Conservation (phyloP, 2,113 vertebrate species). For the Regulus satrapa region DNA sequence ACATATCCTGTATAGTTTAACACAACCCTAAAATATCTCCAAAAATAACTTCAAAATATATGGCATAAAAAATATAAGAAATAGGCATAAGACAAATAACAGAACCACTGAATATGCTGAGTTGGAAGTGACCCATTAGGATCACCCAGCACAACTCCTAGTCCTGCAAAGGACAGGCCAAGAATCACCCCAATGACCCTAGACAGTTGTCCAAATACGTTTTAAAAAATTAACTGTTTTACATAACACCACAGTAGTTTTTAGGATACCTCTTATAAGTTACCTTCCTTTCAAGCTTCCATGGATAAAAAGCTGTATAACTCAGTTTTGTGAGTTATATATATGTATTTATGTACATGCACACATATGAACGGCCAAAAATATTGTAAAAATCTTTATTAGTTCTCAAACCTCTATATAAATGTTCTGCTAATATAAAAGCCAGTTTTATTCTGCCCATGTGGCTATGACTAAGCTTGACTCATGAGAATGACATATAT, state of each 20-base stretch:
- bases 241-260: background rate
- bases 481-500: background rate
- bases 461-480: background rate
- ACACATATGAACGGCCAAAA: background rate
- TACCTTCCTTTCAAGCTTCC: background rate
- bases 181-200: fast-evolving
- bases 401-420: background rate
- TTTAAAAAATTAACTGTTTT: too few relatives aligned
- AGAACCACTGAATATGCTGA: background rate
- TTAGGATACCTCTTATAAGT: background rate
- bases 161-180: fast-evolving
- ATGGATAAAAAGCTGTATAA: background rate
- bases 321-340: background rate
- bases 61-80: background rate
- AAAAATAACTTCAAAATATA: background rate
- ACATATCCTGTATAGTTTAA: background rate
- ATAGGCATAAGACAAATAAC: background rate
- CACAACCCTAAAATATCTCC: background rate
- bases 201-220: background rate
- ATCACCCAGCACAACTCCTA: background rate
- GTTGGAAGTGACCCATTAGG: background rate
- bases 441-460: background rate
- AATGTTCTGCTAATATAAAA: background rate
- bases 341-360: background rate
- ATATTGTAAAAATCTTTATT: background rate